These are phyloP conservation scores for Eufriesea mexicana DNA, from an alignment of 1,140 invertebrate species.

Conservation along the genomic window DNA sequence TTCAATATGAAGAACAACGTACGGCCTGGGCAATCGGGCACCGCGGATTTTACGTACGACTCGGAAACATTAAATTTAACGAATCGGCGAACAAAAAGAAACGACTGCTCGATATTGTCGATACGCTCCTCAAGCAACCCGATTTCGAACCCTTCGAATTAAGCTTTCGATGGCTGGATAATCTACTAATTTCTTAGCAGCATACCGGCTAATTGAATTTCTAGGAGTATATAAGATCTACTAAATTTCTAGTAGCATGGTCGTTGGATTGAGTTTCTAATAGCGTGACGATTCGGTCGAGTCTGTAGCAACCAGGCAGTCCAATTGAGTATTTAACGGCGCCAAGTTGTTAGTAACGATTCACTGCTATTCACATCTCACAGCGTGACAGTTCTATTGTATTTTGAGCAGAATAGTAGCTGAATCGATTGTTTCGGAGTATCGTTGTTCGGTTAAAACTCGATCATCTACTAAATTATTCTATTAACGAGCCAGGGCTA, in stretches of 20 bases:
- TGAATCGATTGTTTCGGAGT: background rate
- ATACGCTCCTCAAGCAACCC: constrained; percentile 29
- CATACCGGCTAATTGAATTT: constrained; percentile 40
- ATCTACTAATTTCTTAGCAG: constrained; percentile 18
- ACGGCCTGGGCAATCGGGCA: constrained; percentile 1
- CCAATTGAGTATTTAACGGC: constrained; percentile 18
- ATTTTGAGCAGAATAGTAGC: background rate
- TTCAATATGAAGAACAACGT: constrained; percentile 41
- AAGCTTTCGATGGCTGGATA: constrained; percentile 12
- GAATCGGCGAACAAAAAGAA: constrained; percentile 16
- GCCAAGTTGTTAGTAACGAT: constrained; percentile 15
- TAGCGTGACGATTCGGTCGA: background rate
- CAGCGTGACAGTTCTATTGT: background rate
- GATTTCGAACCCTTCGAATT: constrained; percentile 8
- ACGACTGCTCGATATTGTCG: constrained; percentile 57
- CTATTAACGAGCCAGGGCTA: background rate
- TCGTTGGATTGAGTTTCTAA: constrained; percentile 4
- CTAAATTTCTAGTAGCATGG: constrained; percentile 14
- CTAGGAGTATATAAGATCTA: constrained; percentile 1
- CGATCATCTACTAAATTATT: background rate
- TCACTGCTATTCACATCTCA: constrained; percentile 7
- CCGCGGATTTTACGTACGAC: constrained; percentile 41
- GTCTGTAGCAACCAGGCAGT: background rate
- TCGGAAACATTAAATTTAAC: constrained; percentile 51
- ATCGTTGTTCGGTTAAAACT: background rate